Conservation (phyloP, 2,113 vertebrate species). For the Oncorhynchus tshawytscha region DNA sequence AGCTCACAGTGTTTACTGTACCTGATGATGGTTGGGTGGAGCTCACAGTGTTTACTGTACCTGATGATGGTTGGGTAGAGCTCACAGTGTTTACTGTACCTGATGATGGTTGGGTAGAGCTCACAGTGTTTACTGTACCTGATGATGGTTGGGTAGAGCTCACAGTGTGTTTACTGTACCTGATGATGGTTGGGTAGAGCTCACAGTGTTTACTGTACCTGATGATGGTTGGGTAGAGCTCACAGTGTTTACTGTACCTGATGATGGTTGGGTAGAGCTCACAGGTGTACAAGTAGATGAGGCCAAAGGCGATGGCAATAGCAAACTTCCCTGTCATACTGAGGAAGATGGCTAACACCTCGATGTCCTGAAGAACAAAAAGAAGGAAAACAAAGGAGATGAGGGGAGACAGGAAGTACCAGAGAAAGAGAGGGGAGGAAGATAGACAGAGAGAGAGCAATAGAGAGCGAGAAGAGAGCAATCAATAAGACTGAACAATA, state of each 20-base stretch:
- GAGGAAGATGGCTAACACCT: slow-evolving; percentile 67
- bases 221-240: too few relatives aligned
- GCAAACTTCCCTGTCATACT: slow-evolving; percentile 88
- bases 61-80: slow-evolving; percentile 90
- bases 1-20: too few relatives aligned
- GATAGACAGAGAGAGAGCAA: too few relatives aligned
- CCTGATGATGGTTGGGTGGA: too few relatives aligned
- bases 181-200: slow-evolving; percentile 88
- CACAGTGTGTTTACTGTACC: slow-evolving; percentile 73
- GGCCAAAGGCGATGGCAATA: slow-evolving; percentile 85
- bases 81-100: slow-evolving; percentile 69
- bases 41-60: slow-evolving; percentile 50
- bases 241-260: too few relatives aligned
- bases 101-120: too few relatives aligned
- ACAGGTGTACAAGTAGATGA: slow-evolving; percentile 90
- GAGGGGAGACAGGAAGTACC: background rate
- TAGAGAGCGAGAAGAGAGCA: background rate
- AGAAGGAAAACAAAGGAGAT: background rate
- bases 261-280: slow-evolving; percentile 66
- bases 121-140: too few relatives aligned
- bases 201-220: slow-evolving; percentile 68
- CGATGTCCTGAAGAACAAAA: slow-evolving; percentile 58
- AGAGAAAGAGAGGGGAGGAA: background rate
- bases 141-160: too few relatives aligned
- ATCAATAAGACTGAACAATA: background rate